Conservation (phyloP, 2,888 invertebrate species). For the Molorchus minor region DNA sequence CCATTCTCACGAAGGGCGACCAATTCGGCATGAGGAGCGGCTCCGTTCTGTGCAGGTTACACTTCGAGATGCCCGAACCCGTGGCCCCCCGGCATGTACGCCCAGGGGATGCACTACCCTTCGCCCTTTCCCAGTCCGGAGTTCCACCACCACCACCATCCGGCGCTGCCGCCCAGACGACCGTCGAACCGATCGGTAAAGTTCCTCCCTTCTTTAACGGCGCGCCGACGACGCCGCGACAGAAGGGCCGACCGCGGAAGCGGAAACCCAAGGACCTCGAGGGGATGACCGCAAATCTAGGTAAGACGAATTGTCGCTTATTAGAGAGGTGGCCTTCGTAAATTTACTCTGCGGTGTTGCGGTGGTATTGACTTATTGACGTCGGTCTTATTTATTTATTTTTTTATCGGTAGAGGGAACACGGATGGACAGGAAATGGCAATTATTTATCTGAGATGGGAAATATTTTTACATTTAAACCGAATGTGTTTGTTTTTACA, state of each 20-base stretch:
- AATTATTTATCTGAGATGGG: too few species aligned
- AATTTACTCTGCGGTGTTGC: constrained; percentile 17
- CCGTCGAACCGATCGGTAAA: constrained; percentile 63
- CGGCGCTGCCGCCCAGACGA: constrained; percentile 65
- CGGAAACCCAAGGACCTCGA: constrained; percentile 88
- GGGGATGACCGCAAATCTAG: constrained; percentile 58
- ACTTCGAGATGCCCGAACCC: constrained; percentile 68
- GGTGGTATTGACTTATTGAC: background rate
- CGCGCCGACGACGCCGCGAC: constrained; percentile 75
- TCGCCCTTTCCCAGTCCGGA: constrained; percentile 68
- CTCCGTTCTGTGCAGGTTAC: constrained; percentile 85
- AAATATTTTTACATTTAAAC: too few species aligned
- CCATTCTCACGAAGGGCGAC: constrained; percentile 90
- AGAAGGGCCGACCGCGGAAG: constrained; percentile 87
- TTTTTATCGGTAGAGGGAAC: too few species aligned
- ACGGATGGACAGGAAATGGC: too few species aligned
- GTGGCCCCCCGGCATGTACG: constrained; percentile 64
- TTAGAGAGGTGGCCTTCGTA: constrained; percentile 16
- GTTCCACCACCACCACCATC: constrained; percentile 62
- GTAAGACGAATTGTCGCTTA: constrained; percentile 36
- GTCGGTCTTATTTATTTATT: too few species aligned
- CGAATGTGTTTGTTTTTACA: too few species aligned
- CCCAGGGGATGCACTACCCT: constrained; percentile 61
- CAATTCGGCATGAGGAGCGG: constrained; percentile 93
- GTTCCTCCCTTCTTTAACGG: constrained; percentile 69